These are phyloP conservation scores for Cephonodes hylas DNA, from an alignment of 2,888 invertebrate species.

Conservation along the genomic window DNA sequence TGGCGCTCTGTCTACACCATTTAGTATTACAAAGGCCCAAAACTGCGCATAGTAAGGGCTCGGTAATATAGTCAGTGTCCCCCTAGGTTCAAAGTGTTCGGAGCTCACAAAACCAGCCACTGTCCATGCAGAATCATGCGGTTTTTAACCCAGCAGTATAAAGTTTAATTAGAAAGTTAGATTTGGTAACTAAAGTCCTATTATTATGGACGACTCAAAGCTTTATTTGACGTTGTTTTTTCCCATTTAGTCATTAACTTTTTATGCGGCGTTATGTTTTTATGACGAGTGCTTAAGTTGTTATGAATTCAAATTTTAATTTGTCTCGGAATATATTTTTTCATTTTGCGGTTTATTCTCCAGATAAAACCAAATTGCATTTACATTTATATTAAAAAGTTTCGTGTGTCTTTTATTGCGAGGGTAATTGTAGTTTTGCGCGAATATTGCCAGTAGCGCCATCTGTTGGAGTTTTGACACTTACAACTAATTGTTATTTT, in stretches of 20 bases:
- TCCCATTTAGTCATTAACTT: constrained; percentile 6
- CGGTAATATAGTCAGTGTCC: not conserved
- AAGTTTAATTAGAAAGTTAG: constrained; percentile 65
- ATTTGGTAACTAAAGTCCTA: constrained; percentile 45
- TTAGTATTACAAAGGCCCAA: not conserved
- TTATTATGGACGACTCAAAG: constrained; percentile 33
- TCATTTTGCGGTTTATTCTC: not conserved
- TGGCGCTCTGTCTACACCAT: no score
- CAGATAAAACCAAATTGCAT: not conserved
- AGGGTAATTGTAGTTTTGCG: constrained; percentile 1
- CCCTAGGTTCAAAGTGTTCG: constrained; percentile 28
- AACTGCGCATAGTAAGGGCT: not conserved
- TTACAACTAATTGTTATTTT: no score
- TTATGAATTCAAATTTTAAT: constrained; percentile 9
- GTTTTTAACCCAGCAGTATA: constrained; percentile 43
- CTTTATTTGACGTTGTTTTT: constrained; percentile 1
- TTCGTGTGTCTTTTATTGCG: not conserved
- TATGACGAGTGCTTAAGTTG: not conserved
- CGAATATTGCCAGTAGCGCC: not conserved
- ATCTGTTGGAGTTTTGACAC: not conserved
- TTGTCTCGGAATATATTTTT: not conserved
- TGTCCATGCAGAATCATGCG: constrained; percentile 42
- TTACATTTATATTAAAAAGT: constrained; percentile 3
- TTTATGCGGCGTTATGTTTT: constrained; percentile 14
- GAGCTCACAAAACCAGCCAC: constrained; percentile 31